A percentile compares a stretch with the other conserved stretches of the same genome.
phyloP scores from a whole-genome alignment of 2,888 invertebrate genomes.

The Tricholauxania praeusta region DNA sequence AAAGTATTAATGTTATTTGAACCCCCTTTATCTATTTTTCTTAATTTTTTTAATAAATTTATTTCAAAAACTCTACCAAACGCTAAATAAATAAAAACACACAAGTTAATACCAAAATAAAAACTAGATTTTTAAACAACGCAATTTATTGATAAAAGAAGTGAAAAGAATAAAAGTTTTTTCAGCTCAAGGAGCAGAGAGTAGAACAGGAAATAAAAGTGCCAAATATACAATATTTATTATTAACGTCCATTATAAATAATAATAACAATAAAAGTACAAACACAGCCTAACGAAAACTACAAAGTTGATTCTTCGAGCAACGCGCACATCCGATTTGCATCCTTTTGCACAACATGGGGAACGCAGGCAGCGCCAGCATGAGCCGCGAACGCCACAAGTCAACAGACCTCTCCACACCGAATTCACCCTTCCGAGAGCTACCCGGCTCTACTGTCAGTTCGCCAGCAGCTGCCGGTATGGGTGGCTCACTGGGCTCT shows the following conservation, averaged over 20 bases:
- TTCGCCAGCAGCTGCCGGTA: conserved; percentile 39
- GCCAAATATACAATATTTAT: conserved; percentile 37
- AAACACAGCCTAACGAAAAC: conserved; percentile 14
- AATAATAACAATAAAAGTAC: conserved; percentile 35
- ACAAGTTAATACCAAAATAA: neutral
- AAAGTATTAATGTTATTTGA: neutral
- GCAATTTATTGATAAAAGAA: conserved; percentile 1
- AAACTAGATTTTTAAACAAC: conserved; percentile 1
- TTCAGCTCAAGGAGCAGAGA: conserved; percentile 28
- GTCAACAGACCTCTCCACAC: conserved; percentile 70
- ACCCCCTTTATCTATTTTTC: neutral
- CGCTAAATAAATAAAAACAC: neutral
- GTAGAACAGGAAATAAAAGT: conserved; percentile 33
- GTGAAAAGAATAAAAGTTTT: neutral
- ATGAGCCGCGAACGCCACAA: conserved; percentile 81
- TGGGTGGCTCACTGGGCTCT: conserved; percentile 30
- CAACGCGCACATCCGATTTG: neutral
- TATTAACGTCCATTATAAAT: conserved; percentile 20
- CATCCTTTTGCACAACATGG: conserved; percentile 53
- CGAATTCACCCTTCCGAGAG: conserved; percentile 61
- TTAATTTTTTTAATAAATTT: neutral
- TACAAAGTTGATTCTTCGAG: conserved; percentile 19
- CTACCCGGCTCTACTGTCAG: conserved; percentile 52
- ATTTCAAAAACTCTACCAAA: neutral
- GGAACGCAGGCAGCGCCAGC: conserved; percentile 66